Conservation (phyloP, 2,113 vertebrate genomes). For the Pholis gunnellus region DNA sequence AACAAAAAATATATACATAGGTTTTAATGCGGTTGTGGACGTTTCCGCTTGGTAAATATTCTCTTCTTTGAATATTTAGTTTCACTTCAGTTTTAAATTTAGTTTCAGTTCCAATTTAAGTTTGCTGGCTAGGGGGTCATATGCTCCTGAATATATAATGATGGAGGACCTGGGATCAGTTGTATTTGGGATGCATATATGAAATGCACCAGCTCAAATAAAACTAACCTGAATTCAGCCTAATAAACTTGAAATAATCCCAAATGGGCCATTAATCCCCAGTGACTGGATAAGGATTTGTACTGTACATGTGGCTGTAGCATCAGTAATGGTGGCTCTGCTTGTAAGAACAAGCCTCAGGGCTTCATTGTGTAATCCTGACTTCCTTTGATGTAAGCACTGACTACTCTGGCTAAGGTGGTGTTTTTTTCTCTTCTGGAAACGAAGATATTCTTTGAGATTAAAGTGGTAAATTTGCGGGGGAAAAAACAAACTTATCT, state of each 20-base stretch:
- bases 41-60: not conserved
- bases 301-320: not conserved
- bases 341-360: no score
- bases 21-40: not conserved
- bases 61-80: not conserved
- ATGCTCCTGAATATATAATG: not conserved
- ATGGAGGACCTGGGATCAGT: not conserved
- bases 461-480: no score
- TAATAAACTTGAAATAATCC: not conserved
- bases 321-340: no score
- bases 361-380: no score
- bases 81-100: constrained; percentile 8
- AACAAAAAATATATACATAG: no score
- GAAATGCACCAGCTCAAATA: not conserved
- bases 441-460: no score
- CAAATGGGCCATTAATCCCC: not conserved
- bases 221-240: not conserved
- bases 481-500: no score
- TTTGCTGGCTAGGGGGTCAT: not conserved
- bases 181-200: not conserved
- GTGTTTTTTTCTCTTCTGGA: no score
- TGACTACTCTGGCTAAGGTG: no score
- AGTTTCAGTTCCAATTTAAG: not conserved
- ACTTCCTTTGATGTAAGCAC: no score
- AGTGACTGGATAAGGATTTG: not conserved